Evolutionary conservation across 2,797 vertebrate genomes (phyloP), one percentile per base, ranked within the genome.

Genomic region (Sebastolobus alascanus): DNA sequence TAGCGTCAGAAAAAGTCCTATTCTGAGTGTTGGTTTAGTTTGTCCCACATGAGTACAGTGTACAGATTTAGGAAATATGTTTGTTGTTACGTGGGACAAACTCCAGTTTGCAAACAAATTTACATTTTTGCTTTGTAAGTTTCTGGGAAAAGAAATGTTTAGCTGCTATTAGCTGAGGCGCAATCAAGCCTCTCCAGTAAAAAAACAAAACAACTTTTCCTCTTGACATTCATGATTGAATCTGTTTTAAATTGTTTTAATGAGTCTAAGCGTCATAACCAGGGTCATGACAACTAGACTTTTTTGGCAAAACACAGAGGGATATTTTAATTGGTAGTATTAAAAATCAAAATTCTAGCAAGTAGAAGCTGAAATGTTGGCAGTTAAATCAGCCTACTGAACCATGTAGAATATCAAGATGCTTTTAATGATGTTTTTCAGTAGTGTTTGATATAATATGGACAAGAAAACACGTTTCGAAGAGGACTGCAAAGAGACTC

Each of bases 51-150:
- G 6, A 55, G 25, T 55, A 25, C 1, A 60, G 67, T 81, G 73
- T 61, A 71, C 56, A 81, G 54, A 54, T 89, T 52, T 55, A 83
- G 16, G 14, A 60, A 73, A 68, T 12, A 18, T 72, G 72, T 55
- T 73, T 18, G 38, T 72, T 69, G 37, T 40, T 70, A 43, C 3
- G 20, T 56, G 37, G 40, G 54, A 56, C 8, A 68, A 71, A 33
- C 31, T 68, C 12, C 16, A 38, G 22, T 64, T 55, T 60, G 11
- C 9, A 43, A 8, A 46, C 27, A 20, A 64, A 74, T 58, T 11
- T 29, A 58, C 37, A 43, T 77, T 55, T 72, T 60, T 61, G 25
- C 50, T 43, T 29, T 3, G 4, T 33, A 55, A 2, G 37, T 77
- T 67, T 72, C 25, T 60, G 12, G 38, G 11, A 5, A 31, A 63